phyloP scores from a whole-genome alignment of 1,140 invertebrate genomes.

The Bacillus rossius region DNA sequence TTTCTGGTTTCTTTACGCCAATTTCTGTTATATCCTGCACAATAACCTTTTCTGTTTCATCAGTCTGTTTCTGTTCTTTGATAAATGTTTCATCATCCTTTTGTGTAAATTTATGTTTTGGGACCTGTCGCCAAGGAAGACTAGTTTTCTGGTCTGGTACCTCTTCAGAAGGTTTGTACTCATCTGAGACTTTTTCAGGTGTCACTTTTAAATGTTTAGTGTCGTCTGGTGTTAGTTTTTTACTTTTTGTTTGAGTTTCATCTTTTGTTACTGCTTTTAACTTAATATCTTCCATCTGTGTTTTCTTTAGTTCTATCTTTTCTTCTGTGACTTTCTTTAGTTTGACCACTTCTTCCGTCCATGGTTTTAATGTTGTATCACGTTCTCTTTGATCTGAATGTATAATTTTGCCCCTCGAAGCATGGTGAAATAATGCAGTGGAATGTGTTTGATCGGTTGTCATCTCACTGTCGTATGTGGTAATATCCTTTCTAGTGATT shows the following conservation, averaged over 20 bases:
- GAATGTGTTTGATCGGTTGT: too few species aligned
- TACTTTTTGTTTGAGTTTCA: neutral
- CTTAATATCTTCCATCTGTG: constrained; percentile 31
- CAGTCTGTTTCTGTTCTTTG: too few species aligned
- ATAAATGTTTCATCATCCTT: constrained; percentile 9
- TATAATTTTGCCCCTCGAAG: too few species aligned
- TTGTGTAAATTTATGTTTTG: too few species aligned
- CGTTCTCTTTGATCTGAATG: too few species aligned
- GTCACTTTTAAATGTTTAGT: neutral
- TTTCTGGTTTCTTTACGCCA: too few species aligned
- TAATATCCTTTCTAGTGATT: constrained; percentile 7
- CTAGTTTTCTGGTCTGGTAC: neutral
- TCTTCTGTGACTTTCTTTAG: constrained; percentile 35
- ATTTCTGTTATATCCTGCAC: too few species aligned
- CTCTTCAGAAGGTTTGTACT: too few species aligned
- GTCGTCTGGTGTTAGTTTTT: neutral
- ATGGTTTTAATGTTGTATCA: constrained; percentile 1
- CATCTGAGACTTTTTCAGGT: neutral
- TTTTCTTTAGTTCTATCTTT: constrained; percentile 28
- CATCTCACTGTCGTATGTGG: neutral
- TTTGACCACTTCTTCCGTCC: constrained; percentile 33
- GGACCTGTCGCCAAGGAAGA: neutral
- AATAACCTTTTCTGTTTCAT: too few species aligned
- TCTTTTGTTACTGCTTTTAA: constrained; percentile 24
- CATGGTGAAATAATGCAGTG: too few species aligned